Evolutionary conservation across 2,888 invertebrate species (phyloP), one percentile per base, ranked within the genome.

Genomic region (Laspeyria flexula): DNA sequence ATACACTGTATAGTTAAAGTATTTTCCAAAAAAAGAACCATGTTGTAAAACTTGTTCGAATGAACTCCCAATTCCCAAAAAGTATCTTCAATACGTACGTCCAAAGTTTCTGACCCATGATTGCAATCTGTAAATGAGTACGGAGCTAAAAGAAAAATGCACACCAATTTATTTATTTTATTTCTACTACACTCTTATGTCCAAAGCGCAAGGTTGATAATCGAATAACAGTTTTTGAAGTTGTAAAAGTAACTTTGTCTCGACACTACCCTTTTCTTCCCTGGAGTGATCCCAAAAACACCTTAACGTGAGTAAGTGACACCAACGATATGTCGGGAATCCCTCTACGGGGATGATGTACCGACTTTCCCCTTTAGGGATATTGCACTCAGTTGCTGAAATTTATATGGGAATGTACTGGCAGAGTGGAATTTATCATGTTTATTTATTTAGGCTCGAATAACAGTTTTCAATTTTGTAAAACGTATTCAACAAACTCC

Each of bases 231-330:
- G 1, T 13, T 31, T 31, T 13, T 5, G 6, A 3, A 6, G 7
- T 13, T 12, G 31, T 31, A 31, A 29, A 29, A 29, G 11, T 11
- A 29, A 31, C 15, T 3, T 31, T 13, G 13, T 13, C 6, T 7
- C 31, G 11, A 13, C 21, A 12, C 16, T 42, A 44, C 37, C 43
- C 43, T 53, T 55, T 55, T 44, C 40, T 43, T 47, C 64, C 64
- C 63, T 18, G 13, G 59, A 45, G 63, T 40, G 55, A 39, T 39
- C 47, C 45, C 49, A 34, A 56, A 40, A 66, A 58, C 51, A 46
- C 47, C 58, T 66, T 41, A 51, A 45, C 66, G 47, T 53, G 53
- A 60, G 44, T 54, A 64, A 60, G 51, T 59, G 64, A 60, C 64
- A 49, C 44, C 33, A 21, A 30, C 54, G 38, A 54, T 67, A 55